These are phyloP conservation scores for Chascanopsetta lugubris DNA, from an alignment of 2,113 vertebrate genomes.

Conservation along the genomic window DNA sequence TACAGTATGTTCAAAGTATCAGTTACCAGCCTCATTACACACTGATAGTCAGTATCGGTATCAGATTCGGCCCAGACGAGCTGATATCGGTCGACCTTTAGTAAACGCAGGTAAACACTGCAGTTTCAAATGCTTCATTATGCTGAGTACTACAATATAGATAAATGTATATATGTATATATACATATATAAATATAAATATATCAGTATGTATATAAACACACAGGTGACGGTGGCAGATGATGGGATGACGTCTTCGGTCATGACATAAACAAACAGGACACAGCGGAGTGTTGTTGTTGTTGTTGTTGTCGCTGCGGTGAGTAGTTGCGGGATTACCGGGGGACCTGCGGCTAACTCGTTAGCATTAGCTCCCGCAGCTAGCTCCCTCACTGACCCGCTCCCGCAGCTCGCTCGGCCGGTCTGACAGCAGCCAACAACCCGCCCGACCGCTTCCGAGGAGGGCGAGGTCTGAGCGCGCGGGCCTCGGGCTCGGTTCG, in stretches of 20 bases:
- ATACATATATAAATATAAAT: too few species aligned
- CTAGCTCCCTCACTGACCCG: conserved; percentile 33
- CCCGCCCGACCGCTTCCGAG: conserved; percentile 5
- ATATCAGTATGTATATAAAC: too few species aligned
- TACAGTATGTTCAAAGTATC: too few species aligned
- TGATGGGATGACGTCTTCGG: not conserved
- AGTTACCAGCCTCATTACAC: too few species aligned
- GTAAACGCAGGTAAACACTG: too few species aligned
- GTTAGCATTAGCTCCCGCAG: conserved; percentile 38
- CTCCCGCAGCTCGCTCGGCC: conserved; percentile 10
- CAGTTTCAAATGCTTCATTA: too few species aligned
- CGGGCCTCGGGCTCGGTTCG: not conserved
- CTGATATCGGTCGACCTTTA: too few species aligned
- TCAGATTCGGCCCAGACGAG: too few species aligned
- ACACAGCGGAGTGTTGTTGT: not conserved
- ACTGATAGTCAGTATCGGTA: too few species aligned
- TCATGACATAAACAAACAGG: not conserved
- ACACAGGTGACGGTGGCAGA: not conserved
- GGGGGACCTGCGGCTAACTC: conserved; percentile 42
- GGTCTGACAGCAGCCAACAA: conserved; percentile 9
- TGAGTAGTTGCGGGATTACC: conserved; percentile 21
- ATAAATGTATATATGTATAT: too few species aligned
- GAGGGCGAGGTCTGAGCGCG: not conserved
- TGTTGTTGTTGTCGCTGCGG: not conserved
- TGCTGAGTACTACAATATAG: too few species aligned